Evolutionary conservation across 2,113 vertebrate species (phyloP).

Genomic region (Gila orcuttii): DNA sequence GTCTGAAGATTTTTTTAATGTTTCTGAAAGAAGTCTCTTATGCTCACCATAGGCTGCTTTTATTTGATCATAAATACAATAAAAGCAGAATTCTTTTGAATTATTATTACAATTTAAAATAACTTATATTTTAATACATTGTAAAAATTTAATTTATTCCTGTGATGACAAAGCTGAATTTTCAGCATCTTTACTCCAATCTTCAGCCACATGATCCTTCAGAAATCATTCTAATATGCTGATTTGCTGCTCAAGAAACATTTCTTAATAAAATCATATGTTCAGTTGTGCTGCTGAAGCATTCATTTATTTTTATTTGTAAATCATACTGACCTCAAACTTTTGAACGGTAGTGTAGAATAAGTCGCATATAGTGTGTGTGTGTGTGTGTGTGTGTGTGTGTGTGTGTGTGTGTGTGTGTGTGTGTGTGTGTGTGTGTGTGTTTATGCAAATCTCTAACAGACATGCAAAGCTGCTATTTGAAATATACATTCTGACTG

Average conservation of each 20-base stretch:
- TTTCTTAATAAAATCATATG: too few species aligned
- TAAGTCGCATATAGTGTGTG: not conserved
- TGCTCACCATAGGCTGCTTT: not conserved
- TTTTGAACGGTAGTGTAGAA: not conserved
- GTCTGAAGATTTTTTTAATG: not conserved
- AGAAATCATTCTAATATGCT: too few species aligned
- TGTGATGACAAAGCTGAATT: too few species aligned
- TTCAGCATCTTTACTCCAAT: too few species aligned
- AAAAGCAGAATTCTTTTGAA: not conserved
- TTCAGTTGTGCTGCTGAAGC: not conserved
- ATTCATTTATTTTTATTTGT: too few species aligned
- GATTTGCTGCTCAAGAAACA: too few species aligned
- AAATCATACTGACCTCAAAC: not conserved
- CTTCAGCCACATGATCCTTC: too few species aligned
- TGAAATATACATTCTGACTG: not conserved
- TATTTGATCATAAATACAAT: not conserved
- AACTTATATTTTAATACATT: not conserved
- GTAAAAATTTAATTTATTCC: not conserved
- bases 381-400: too few species aligned
- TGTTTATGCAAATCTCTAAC: slow-evolving; percentile 7
- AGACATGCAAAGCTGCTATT: slow-evolving; percentile 22
- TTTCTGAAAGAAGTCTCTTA: not conserved
- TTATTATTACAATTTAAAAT: not conserved
- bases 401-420: too few species aligned
- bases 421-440: too few species aligned